Evolutionary conservation across 2,113 vertebrate species (phyloP).

Genomic region (Coryphaenoides rupestris): DNA sequence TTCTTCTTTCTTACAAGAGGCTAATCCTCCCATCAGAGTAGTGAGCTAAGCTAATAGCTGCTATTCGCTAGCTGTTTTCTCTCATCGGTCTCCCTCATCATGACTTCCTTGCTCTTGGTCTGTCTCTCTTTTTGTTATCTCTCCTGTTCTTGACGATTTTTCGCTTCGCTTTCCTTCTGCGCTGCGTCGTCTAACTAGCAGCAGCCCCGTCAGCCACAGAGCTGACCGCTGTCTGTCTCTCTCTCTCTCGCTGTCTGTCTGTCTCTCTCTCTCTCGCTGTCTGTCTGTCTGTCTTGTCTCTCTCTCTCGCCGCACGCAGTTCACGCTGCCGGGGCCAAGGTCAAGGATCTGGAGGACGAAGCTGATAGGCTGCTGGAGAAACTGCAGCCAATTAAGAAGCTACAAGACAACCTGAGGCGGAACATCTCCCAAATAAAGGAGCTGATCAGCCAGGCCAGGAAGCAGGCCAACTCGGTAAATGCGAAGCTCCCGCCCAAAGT

Average conservation of each 20-base stretch:
- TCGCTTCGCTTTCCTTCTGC: background rate
- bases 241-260: conserved; percentile 27
- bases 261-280: conserved; percentile 22
- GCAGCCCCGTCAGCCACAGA: background rate
- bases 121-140: conserved; percentile 4
- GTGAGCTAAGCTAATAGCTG: conserved; percentile 53
- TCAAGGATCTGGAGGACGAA: conserved; percentile 90
- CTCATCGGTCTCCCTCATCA: background rate
- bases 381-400: conserved; percentile 90
- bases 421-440: conserved; percentile 99
- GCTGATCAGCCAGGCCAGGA: conserved; percentile 95
- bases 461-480: conserved; percentile 96
- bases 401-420: conserved; percentile 91
- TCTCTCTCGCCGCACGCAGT: conserved; percentile 73
- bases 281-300: conserved; percentile 10
- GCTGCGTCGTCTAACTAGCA: conserved; percentile 23
- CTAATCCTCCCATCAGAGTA: conserved; percentile 29
- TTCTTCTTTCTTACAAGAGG: conserved; percentile 12
- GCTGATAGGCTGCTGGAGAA: conserved; percentile 89
- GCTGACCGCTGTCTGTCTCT: background rate
- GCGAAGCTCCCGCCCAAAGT: too few species aligned
- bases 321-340: conserved; percentile 88
- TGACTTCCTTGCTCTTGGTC: background rate
- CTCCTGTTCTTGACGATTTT: background rate
- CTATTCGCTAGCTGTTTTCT: background rate